Percentiles rank a stretch among this genome's conserved stretches.
phyloP scores from a whole-genome alignment of 2,113 vertebrate genomes.

The Coreoperca whiteheadi region DNA sequence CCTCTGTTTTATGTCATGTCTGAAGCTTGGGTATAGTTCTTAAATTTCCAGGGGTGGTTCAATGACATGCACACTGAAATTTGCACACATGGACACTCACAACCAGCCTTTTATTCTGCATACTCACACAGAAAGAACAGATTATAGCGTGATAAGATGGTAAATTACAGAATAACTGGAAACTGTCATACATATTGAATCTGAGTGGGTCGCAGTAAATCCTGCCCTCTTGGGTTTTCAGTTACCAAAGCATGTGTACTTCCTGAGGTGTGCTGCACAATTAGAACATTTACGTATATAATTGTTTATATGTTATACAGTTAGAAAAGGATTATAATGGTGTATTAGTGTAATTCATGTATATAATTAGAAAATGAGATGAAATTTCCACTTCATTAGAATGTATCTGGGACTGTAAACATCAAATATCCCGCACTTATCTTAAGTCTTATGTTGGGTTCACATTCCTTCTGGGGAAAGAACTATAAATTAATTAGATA shows the following conservation, averaged over 20 bases:
- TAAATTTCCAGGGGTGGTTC: background rate
- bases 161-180: background rate
- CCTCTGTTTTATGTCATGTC: background rate
- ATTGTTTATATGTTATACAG: background rate
- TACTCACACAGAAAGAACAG: background rate
- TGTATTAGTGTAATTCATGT: background rate
- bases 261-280: background rate
- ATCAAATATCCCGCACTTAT: background rate
- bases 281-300: background rate
- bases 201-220: background rate
- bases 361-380: background rate
- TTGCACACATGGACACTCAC: background rate
- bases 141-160: background rate
- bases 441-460: background rate
- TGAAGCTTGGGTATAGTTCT: background rate
- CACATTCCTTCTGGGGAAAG: background rate
- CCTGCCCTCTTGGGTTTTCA: background rate
- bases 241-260: background rate
- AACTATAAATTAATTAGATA: slow-evolving; percentile 1
- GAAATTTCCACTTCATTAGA: background rate
- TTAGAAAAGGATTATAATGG: background rate
- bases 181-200: background rate
- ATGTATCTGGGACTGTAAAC: no score
- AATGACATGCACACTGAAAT: background rate
- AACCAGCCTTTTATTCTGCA: background rate